Evolutionary conservation across 2,888 invertebrate genomes (phyloP), one percentile per base, ranked within the genome.

Genomic region (Eupithecia tripunctaria): DNA sequence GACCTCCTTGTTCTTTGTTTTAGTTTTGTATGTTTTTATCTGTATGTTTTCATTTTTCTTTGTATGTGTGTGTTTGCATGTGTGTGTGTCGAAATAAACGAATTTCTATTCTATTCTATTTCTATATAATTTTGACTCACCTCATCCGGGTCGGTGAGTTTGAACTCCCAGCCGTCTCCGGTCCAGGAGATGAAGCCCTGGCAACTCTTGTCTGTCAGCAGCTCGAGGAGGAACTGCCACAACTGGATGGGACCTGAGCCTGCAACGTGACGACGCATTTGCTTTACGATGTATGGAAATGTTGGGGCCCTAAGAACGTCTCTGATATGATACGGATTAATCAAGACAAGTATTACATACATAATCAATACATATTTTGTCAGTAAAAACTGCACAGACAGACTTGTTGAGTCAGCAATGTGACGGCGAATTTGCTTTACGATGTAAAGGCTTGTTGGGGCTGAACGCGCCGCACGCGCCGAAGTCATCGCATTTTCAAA

Each of bases 141-240:
- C 95, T 99, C 99, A 94, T 99, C 99, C 0, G 99, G 99, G 93
- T 99, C 99, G 56, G 98, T 99, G 73, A 99, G 95, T 89, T 99
- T 99, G 95, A 99, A 99, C 93, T 99, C 99, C 99, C 99, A 99
- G 74, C 99, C 99, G 88, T 99, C 99, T 25, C 99, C 99, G 38
- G 99, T 99, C 99, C 99, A 99, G 78, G 98, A 98, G 87, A 99
- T 99, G 94, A 99, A 99, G 70, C 97, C 97, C 91, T 99, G 99
- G 94, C 99, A 99, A 82, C 97, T 96, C 93, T 99, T 99, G 94
- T 99, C 99, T 80, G 98, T 99, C 82, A 99, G 95, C 79, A 99
- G 96, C 94, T 99, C 99, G 82, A 99, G 94, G 76, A 99, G 95
- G 93, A 99, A 99, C 94, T 99, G 99, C 99, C 99, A 99, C 88